These are phyloP conservation scores for Phallusia fumigata DNA, from an alignment of 23 tunicate species.

Conservation along the genomic window DNA sequence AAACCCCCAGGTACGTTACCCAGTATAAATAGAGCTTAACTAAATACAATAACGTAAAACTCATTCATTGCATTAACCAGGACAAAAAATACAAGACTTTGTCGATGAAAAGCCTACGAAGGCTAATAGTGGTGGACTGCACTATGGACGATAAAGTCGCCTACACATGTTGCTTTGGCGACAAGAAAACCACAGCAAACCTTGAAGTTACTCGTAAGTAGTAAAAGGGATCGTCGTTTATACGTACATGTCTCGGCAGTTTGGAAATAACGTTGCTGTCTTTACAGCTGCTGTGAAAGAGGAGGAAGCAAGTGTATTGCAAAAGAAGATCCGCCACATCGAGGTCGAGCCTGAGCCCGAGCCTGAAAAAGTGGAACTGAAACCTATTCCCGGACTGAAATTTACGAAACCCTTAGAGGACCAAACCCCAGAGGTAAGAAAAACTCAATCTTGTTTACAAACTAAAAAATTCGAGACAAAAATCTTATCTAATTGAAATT, in stretches of 20 bases:
- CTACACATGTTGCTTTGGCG: conserved; percentile 59
- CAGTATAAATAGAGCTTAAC: background rate
- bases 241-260: no score
- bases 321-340: conserved; percentile 84
- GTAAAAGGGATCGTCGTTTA: background rate
- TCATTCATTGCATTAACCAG: conserved; percentile 1
- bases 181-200: conserved; percentile 40
- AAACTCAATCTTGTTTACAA: background rate
- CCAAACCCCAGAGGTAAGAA: conserved; percentile 19
- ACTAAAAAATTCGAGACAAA: no score
- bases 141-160: conserved; percentile 45
- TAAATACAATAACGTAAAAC: background rate
- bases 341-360: conserved; percentile 56
- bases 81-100: conserved; percentile 75
- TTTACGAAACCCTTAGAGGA: conserved; percentile 43
- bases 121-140: conserved; percentile 63
- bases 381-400: conserved; percentile 76
- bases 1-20: conserved; percentile 36
- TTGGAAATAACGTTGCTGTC: no score
- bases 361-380: conserved; percentile 56
- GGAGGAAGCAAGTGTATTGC: conserved; percentile 44
- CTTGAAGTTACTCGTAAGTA: conserved; percentile 60
- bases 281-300: conserved; percentile 59
- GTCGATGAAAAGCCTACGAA: conserved; percentile 65
- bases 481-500: no score